These are phyloP conservation scores for Dendroctonus valens DNA, from an alignment of 1,140 invertebrate genomes.

Conservation along the genomic window DNA sequence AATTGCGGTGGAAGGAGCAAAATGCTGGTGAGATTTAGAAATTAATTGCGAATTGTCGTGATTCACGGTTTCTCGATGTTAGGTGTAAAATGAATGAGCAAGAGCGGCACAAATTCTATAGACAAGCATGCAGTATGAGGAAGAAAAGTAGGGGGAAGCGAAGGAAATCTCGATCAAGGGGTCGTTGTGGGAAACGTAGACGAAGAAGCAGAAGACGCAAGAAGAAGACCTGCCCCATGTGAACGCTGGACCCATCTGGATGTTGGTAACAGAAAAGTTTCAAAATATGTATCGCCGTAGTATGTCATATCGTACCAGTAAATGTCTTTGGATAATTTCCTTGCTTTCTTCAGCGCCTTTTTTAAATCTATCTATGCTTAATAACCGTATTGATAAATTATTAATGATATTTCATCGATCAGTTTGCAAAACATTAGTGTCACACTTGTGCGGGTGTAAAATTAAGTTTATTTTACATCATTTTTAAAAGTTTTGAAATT, in stretches of 20 bases:
- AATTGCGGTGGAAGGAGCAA: conserved; percentile 39
- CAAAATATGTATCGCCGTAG: no score
- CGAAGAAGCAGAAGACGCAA: conserved; percentile 9
- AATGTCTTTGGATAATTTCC: no score
- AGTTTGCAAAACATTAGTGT: no score
- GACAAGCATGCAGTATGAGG: conserved; percentile 22
- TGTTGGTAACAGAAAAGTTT: no score
- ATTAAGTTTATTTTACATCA: no score
- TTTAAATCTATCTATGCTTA: no score
- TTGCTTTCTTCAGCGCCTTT: no score
- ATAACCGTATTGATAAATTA: no score
- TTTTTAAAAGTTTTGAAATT: no score
- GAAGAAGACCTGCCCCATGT: neutral
- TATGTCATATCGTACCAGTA: no score
- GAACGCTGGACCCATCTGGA: neutral
- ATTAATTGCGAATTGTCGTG: neutral
- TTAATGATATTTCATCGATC: no score
- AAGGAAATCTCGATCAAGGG: conserved; percentile 4
- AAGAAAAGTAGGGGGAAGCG: conserved; percentile 16
- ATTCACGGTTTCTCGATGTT: neutral
- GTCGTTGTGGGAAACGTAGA: conserved; percentile 19
- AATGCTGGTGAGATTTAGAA: conserved; percentile 33
- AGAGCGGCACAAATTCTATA: conserved; percentile 29
- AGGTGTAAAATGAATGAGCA: conserved; percentile 32
- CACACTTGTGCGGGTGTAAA: no score